Percentiles rank a stretch among this genome's conserved stretches.
These are phyloP conservation scores for Semotilus atromaculatus DNA, from an alignment of 2,797 vertebrate genomes.

Conservation along the genomic window DNA sequence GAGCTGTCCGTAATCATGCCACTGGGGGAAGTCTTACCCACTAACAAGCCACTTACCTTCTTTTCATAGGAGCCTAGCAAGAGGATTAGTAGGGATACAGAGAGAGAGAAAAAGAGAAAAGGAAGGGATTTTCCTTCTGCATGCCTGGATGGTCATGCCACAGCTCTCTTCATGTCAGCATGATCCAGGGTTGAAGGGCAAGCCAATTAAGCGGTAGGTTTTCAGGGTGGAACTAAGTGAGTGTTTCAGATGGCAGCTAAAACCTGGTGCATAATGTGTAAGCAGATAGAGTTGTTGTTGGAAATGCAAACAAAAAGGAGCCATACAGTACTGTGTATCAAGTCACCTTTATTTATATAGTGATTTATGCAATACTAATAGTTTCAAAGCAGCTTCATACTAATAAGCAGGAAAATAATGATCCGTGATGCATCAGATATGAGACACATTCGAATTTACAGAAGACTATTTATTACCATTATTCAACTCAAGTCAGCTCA, in stretches of 20 bases:
- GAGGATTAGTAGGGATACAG: slow-evolving; percentile 56
- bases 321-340: neutral
- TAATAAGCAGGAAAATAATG: neutral
- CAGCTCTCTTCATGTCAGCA: slow-evolving; percentile 13
- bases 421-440: neutral
- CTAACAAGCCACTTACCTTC: slow-evolving; percentile 62
- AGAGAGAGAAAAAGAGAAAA: slow-evolving; percentile 2
- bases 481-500: neutral
- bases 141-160: slow-evolving; percentile 41
- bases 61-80: slow-evolving; percentile 54
- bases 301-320: slow-evolving; percentile 11
- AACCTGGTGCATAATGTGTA: slow-evolving; percentile 2
- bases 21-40: slow-evolving; percentile 50
- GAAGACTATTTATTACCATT: neutral
- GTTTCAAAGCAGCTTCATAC: neutral
- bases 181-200: slow-evolving; percentile 45
- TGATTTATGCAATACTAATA: neutral
- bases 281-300: neutral
- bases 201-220: slow-evolving; percentile 45
- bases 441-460: neutral
- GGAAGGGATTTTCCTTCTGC: slow-evolving; percentile 19
- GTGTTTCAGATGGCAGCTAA: slow-evolving; percentile 23
- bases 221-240: slow-evolving; percentile 38
- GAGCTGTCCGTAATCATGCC: slow-evolving; percentile 46
- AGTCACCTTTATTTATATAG: neutral